Base-by-base conservation (phyloP, 2,888 invertebrate genomes). In the Oscheius sp. region DNA sequence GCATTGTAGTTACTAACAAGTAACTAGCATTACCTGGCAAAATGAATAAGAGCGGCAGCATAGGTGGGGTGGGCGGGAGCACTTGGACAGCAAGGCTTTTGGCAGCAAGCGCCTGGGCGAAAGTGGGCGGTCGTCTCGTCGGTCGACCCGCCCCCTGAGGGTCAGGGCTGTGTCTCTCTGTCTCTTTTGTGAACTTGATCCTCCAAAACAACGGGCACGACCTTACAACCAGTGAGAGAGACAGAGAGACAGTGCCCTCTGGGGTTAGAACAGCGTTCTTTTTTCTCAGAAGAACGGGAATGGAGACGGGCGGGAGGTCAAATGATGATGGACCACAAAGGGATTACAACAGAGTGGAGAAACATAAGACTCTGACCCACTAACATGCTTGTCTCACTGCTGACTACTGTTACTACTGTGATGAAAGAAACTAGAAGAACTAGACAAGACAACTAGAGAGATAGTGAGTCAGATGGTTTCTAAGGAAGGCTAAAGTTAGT, bases 31-130 rank as follows among this genome's bases (percentile, higher is more conserved):
- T 55, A 68, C 68, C 68, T 68, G 68, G 68, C 55, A 68, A 68
- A 55, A 68, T 53, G 42, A 55, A 53, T 55, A 68, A 68, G 68
- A 68, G 33, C 33, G 55, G 68, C 68, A 68, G 53, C 68, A 68
- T 68, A 32, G 55, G 68, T 55, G 37, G n/a, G 21, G 29, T 35
- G 65, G 53, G 68, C 9, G 42, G 55, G 55, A 63, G 63, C 53
- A 35, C 55, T 21, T 5, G 42, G 42, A 42, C 42, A 42, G 55
- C 55, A 32, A 32, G 55, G 55, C 55, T 21, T 21, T 21, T 21
- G 55, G 55, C 29, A 32, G 55, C 55, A 32, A 32, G 55, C 42
- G 42, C 42, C 42, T 42, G 42, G 42, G 42, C 42, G 42, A 42
- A 42, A 42, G 42, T 3, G 42, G 42, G 42, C 42, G 42, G 42